These are phyloP conservation scores for Scophthalmus maximus DNA, from an alignment of 2,113 vertebrate genomes.

Conservation along the genomic window DNA sequence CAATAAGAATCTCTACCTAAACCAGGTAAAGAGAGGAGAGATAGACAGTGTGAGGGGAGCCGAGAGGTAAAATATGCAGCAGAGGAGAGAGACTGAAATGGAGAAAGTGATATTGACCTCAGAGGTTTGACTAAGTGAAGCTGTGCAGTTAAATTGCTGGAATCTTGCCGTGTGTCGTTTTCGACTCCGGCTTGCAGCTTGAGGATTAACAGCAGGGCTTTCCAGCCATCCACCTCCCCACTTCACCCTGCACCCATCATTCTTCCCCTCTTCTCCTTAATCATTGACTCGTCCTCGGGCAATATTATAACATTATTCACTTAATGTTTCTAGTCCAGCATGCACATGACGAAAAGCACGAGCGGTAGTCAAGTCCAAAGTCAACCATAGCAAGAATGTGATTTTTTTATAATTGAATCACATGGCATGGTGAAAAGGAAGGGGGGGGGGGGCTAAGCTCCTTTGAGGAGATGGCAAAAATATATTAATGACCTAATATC, in stretches of 20 bases:
- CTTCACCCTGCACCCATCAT: slow-evolving; percentile 32
- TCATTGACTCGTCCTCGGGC: slow-evolving; percentile 27
- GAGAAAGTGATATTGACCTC: slow-evolving; percentile 53
- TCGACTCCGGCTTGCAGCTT: slow-evolving; percentile 60
- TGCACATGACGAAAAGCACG: slow-evolving; percentile 30
- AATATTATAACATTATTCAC: slow-evolving; percentile 33
- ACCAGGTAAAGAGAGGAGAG: background rate
- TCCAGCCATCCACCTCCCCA: slow-evolving; percentile 54
- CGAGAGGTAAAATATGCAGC: no score
- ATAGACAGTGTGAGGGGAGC: no score
- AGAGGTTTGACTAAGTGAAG: slow-evolving; percentile 51
- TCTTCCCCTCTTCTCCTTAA: slow-evolving; percentile 34
- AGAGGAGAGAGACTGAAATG: slow-evolving; percentile 22
- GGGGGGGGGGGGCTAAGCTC: slow-evolving; percentile 26
- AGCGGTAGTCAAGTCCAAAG: slow-evolving; percentile 29
- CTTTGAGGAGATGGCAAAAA: slow-evolving; percentile 50
- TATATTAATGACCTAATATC: slow-evolving; percentile 52
- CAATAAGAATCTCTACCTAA: background rate
- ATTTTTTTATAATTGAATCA: slow-evolving; percentile 38
- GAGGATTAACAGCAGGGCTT: slow-evolving; percentile 64
- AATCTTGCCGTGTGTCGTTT: slow-evolving; percentile 50
- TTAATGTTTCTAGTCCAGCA: slow-evolving; percentile 21
- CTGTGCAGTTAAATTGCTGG: slow-evolving; percentile 52
- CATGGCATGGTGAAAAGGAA: background rate
- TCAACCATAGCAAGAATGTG: slow-evolving; percentile 24